phyloP scores from a whole-genome alignment of 1,140 invertebrate genomes.

The Mizuhopecten yessoensis region DNA sequence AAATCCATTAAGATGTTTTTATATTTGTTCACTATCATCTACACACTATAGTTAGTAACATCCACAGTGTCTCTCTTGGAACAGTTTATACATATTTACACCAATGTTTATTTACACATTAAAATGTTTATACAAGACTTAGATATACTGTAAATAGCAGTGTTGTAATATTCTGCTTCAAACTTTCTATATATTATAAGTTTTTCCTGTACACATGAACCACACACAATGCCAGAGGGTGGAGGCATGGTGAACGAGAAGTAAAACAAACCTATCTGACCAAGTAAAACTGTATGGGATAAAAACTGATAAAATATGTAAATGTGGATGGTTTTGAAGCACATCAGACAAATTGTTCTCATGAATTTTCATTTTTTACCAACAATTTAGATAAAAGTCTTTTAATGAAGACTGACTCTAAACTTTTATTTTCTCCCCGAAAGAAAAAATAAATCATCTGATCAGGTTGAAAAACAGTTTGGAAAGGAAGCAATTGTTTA shows the following conservation, averaged over 20 bases:
- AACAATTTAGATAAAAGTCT: background rate
- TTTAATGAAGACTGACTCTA: background rate
- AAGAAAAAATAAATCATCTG: background rate
- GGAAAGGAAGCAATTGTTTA: background rate
- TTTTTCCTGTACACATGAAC: slow-evolving; percentile 1
- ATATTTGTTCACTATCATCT: background rate
- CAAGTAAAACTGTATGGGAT: background rate
- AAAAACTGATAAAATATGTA: slow-evolving; percentile 6
- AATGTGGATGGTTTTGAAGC: background rate
- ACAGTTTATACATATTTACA: background rate
- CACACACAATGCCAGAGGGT: background rate
- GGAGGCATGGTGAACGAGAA: background rate
- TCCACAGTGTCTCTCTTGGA: background rate
- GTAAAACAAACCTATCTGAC: background rate
- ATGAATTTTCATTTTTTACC: background rate
- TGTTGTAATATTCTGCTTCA: background rate
- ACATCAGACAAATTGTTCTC: background rate
- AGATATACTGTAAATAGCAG: too few species aligned
- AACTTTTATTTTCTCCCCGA: background rate
- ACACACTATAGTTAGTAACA: background rate
- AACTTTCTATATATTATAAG: background rate
- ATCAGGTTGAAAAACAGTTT: too few species aligned
- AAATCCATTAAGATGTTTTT: background rate
- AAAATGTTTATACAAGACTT: background rate
- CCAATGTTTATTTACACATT: background rate